Conservation (phyloP, 2,797 vertebrate species). For the Potorous gilbertii region DNA sequence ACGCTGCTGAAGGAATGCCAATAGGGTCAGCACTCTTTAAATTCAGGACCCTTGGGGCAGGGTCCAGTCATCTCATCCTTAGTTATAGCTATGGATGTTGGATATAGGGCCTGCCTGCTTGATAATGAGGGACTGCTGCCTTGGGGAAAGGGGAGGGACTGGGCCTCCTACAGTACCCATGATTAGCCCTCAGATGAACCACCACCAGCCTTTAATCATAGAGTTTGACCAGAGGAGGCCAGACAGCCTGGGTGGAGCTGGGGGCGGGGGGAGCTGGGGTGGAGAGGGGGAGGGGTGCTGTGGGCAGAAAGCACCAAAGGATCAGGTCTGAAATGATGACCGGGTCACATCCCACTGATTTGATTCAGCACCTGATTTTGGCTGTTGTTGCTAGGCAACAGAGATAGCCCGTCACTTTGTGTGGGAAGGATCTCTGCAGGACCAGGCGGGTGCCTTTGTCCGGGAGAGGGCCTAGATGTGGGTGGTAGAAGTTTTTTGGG, state of each 20-base stretch:
- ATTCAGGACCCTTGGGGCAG: not conserved
- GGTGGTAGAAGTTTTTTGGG: not conserved
- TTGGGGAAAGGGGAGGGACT: conserved; percentile 58
- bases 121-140: conserved; percentile 70
- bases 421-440: not conserved
- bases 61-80: not conserved
- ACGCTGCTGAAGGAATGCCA: not conserved
- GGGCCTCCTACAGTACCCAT: not conserved
- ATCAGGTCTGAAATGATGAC: conserved; percentile 74
- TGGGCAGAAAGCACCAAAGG: conserved; percentile 70
- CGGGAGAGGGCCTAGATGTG: not conserved
- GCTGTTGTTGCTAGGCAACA: conserved; percentile 42
- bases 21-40: not conserved
- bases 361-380: conserved; percentile 29
- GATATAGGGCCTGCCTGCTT: not conserved
- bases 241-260: not conserved
- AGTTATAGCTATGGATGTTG: not conserved
- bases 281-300: conserved; percentile 37
- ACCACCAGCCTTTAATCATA: conserved; percentile 74
- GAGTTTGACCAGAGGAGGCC: conserved; percentile 27
- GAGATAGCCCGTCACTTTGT: conserved; percentile 8
- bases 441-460: not conserved
- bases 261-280: not conserved
- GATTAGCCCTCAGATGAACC: conserved; percentile 60
- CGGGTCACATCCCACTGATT: conserved; percentile 71